phyloP scores from a whole-genome alignment of 2,113 vertebrate species.

The Oreochromis tanganicae region DNA sequence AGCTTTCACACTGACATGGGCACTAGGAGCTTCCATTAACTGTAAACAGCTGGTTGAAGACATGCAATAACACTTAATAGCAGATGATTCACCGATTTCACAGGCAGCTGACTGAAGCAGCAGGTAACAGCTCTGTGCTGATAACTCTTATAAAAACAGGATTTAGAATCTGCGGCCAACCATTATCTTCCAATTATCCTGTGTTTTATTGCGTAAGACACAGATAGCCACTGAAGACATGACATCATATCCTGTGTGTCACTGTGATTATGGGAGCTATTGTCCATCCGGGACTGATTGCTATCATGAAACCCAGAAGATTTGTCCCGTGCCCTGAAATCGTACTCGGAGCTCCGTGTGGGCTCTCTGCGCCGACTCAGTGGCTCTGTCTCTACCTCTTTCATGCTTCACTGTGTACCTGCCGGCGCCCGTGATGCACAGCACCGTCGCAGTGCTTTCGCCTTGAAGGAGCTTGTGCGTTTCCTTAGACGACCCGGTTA shows the following conservation, averaged over 20 bases:
- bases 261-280: not conserved
- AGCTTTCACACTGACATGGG: not conserved
- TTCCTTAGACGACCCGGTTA: not conserved
- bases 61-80: not conserved
- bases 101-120: not conserved
- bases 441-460: not conserved
- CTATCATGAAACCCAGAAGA: not conserved
- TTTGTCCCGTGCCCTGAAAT: not conserved
- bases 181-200: not conserved
- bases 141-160: not conserved
- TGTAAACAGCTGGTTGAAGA: not conserved
- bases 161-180: not conserved
- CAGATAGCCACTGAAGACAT: not conserved
- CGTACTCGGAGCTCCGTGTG: not conserved
- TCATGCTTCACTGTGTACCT: slow-evolving; percentile 32
- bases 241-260: not conserved
- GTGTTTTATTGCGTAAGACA: not conserved
- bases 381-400: slow-evolving; percentile 12
- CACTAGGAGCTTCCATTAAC: not conserved
- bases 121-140: not conserved
- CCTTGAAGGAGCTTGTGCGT: not conserved
- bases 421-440: slow-evolving; percentile 38
- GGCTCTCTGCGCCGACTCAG: not conserved
- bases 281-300: not conserved
- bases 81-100: not conserved